These are phyloP conservation scores for Coregonus clupeaformis DNA, from an alignment of 2,113 vertebrate genomes.

Conservation along the genomic window DNA sequence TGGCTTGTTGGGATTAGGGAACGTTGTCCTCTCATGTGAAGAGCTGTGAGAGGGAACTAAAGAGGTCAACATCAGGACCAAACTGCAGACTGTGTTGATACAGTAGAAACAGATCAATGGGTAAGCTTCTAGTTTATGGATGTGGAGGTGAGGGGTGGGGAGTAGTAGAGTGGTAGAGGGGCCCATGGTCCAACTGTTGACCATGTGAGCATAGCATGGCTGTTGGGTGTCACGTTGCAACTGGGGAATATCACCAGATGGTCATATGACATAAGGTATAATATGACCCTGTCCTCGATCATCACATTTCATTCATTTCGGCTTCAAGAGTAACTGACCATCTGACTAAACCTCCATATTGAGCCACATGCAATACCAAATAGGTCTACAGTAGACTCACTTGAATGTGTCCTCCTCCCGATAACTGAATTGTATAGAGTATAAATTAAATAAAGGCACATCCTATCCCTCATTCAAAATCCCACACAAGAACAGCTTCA, in stretches of 20 bases:
- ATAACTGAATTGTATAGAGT: background rate
- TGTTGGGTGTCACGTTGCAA: background rate
- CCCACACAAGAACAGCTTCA: background rate
- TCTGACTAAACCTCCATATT: background rate
- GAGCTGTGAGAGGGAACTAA: conserved; percentile 17
- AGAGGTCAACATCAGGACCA: background rate
- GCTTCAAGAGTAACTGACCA: no score
- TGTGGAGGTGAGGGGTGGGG: background rate
- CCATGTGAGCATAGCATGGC: background rate
- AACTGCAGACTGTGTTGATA: no score
- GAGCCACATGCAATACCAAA: background rate
- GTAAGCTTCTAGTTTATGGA: background rate
- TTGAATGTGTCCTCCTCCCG: background rate
- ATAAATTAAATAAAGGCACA: background rate
- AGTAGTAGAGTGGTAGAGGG: background rate
- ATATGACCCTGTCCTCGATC: background rate
- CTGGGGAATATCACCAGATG: background rate
- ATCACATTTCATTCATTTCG: no score
- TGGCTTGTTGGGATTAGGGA: conserved; percentile 43
- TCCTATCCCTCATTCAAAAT: no score
- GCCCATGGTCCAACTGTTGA: background rate
- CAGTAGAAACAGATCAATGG: background rate
- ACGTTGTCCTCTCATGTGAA: conserved; percentile 43
- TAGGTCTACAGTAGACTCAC: background rate
- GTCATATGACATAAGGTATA: background rate